These are phyloP conservation scores for Lepidothrix coronata DNA, from an alignment of 2,113 vertebrate genomes.

Conservation along the genomic window DNA sequence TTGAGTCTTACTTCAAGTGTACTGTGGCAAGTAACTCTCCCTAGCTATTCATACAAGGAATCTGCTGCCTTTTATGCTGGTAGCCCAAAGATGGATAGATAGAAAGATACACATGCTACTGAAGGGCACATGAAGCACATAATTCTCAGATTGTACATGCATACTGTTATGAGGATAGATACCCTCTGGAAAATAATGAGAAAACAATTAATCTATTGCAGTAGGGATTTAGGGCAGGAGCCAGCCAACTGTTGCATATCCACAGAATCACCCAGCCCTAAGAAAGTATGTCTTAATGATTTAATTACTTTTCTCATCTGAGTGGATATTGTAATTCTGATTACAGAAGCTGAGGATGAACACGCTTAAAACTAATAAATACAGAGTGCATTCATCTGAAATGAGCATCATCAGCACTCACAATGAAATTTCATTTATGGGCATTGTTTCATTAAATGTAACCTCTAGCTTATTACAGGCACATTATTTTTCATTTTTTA, in stretches of 20 bases:
- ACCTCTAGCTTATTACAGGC: constrained; percentile 60
- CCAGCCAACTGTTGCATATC: constrained; percentile 47
- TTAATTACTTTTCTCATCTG: constrained; percentile 70
- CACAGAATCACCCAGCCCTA: constrained; percentile 43
- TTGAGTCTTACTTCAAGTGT: not conserved
- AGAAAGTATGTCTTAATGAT: constrained; percentile 64
- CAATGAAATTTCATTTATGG: constrained; percentile 65
- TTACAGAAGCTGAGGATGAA: constrained; percentile 57
- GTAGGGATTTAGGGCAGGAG: not conserved
- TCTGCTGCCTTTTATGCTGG: not conserved
- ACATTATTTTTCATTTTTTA: constrained; percentile 65
- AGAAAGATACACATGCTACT: not conserved
- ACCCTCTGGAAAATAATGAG: constrained; percentile 6
- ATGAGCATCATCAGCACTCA: constrained; percentile 52
- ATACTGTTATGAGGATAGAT: not conserved
- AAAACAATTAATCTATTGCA: constrained; percentile 44
- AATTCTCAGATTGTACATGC: not conserved
- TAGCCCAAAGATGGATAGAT: not conserved
- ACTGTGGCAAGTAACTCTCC: not conserved
- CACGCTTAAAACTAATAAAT: constrained; percentile 62
- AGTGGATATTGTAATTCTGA: constrained; percentile 67
- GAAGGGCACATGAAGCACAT: not conserved
- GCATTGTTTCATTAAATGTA: constrained; percentile 69
- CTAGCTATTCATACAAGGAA: not conserved
- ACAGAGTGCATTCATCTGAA: constrained; percentile 61